Evolutionary conservation across 2,888 invertebrate genomes (phyloP), one percentile per base, ranked within the genome.

Genomic region (Andrena praecox): DNA sequence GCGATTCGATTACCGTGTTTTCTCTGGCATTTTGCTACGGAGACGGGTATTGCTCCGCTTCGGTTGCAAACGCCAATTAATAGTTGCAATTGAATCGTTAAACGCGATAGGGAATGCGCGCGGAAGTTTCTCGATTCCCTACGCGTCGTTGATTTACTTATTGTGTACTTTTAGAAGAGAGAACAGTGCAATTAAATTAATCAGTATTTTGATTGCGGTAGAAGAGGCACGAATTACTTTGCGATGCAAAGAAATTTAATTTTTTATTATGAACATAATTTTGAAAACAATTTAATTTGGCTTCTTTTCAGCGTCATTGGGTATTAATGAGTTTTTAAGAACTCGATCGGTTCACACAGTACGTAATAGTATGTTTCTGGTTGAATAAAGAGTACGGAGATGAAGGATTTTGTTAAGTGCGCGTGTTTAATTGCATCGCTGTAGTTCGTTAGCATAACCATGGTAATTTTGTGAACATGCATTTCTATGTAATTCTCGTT

Each of bases 1-100:
- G 56, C 54, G 63, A 77, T 69, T 71, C 67, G 64, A 81, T 73
- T 69, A 76, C 16, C 31, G 42, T 66, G 42, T 63, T 62, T 29
- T 16, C 4, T 20, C 16, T 10, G 31, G 42, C 56, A 64, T 80
- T 82, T 72, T 52, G 70, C 80, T 73, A 60, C 80, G 29, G 31
- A 12, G 16, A 27, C 48, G 33, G 1, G 12, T 31, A 52, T 69
- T 59, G 35, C 59, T 12, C 27, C 59, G 31, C 35, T 24, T 27
- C n/a, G 42, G 48, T 20, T 59, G 12, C 16, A 50, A 62, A 50
- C 12, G 29, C 20, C 16, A 50, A 62, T 71, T 71, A 62, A 31
- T 29, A n/a, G 33, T 12, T 8, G 7, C 10, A 10, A 12, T 2
- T n/a, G 59, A 48, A 70, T 60, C 12, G 20, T 12, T n/a, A n/a